Base-by-base conservation (phyloP, 2,888 invertebrate species). In the Cosmorhoe ocellata region DNA sequence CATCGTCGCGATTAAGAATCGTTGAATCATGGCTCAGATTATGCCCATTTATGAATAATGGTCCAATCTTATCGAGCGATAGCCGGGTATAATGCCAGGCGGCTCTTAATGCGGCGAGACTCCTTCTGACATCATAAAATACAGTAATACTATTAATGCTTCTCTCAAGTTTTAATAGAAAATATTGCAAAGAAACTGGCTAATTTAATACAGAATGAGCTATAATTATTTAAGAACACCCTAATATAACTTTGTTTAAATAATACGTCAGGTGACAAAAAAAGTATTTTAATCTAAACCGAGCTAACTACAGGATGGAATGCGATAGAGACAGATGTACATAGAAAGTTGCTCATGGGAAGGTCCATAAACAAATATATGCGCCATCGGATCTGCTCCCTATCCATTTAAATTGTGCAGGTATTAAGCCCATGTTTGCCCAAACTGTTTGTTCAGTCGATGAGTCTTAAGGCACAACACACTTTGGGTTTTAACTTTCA, bases 401-500 rank as follows among this genome's bases (percentile, higher is more conserved):
- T 81, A 87, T 89, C 81, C 73, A 79, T 77, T 81, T 77, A 84
- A 85, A 85, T 82, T 82, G 82, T 83, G 74, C 80, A 81, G 81
- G 83, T 86, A 86, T 84, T 84, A 84, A 81, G 70, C 73, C 67
- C 61, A 64, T 89, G 78, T 89, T 87, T 87, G 76, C 70, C 54
- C 66, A 67, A 73, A 60, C 56, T 84, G 84, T 91, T 89, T 88
- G 76, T 67, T 71, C 69, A 79, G 82, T 83, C 82, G 84, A 84
- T 81, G 87, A 81, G 86, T 82, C 81, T 84, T 74, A 75, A 86
- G 81, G 80, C 84, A 82, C 75, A 83, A 90, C 90, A 90, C 74
- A 89, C 86, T 81, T 90, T 81, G 84, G 82, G 89, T 90, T 90
- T 91, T 90, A 90, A 78, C 81, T 89, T 87, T 87, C 89, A 89